Conservation (phyloP, 2,888 invertebrate genomes). For the Glaucopsyche alexis region DNA sequence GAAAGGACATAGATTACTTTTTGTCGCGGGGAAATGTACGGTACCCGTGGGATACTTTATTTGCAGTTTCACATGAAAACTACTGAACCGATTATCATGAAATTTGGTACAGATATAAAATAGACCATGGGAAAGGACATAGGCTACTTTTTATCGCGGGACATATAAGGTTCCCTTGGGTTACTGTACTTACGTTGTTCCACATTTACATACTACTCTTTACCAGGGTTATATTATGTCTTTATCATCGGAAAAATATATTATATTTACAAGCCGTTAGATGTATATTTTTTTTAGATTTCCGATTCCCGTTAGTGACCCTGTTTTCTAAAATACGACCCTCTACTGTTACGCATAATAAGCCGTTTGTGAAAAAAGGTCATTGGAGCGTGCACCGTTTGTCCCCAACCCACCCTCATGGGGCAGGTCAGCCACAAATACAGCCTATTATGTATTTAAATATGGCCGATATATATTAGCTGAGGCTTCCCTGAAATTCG, state of each 20-base stretch:
- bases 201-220: no score
- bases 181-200: no score
- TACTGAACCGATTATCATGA: no score
- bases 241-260: background rate
- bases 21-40: no score
- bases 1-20: no score
- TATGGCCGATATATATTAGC: background rate
- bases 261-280: background rate
- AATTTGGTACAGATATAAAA: no score
- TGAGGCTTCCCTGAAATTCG: background rate
- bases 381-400: background rate
- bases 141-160: no score
- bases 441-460: background rate
- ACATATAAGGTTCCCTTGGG: no score
- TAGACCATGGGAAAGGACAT: no score
- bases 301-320: background rate
- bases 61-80: no score
- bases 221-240: no score
- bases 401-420: conserved; percentile 7
- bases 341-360: conserved; percentile 8
- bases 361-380: conserved; percentile 11
- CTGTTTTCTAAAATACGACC: conserved; percentile 9
- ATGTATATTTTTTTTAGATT: background rate
- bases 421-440: conserved; percentile 11
- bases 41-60: no score